A percentile compares a stretch with the other conserved stretches of the same genome.
These are phyloP conservation scores for Chironomus tentans DNA, from an alignment of 2,888 invertebrate species.

Conservation along the genomic window DNA sequence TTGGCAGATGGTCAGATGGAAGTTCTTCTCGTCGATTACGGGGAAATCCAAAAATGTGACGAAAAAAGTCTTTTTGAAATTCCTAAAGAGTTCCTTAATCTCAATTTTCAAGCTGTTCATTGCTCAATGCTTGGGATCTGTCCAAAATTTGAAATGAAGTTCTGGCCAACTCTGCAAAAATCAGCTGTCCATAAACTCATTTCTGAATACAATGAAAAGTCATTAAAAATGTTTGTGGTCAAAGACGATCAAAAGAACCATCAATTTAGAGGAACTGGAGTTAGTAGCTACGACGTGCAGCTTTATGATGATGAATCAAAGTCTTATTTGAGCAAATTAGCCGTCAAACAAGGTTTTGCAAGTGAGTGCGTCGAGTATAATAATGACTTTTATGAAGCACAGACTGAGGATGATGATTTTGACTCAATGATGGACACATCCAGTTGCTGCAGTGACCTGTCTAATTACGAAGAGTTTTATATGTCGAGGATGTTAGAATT, in stretches of 20 bases:
- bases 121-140: not conserved
- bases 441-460: too few relatives aligned
- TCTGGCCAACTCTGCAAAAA: not conserved
- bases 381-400: too few relatives aligned
- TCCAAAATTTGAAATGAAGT: not conserved
- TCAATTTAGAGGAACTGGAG: not conserved
- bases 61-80: not conserved
- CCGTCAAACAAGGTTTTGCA: not conserved
- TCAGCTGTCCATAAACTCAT: not conserved
- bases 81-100: not conserved
- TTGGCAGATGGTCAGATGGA: not conserved
- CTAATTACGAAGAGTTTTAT: too few relatives aligned
- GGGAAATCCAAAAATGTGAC: not conserved
- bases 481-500: too few relatives aligned
- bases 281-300: not conserved
- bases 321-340: not conserved
- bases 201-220: not conserved
- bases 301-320: not conserved
- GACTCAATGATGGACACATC: too few relatives aligned
- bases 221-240: not conserved
- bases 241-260: not conserved
- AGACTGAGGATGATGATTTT: too few relatives aligned
- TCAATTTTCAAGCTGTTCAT: not conserved
- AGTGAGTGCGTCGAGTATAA: too few relatives aligned
- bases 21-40: not conserved